Conservation (phyloP, 2,113 vertebrate genomes). For the Paramormyrops kingsleyae region DNA sequence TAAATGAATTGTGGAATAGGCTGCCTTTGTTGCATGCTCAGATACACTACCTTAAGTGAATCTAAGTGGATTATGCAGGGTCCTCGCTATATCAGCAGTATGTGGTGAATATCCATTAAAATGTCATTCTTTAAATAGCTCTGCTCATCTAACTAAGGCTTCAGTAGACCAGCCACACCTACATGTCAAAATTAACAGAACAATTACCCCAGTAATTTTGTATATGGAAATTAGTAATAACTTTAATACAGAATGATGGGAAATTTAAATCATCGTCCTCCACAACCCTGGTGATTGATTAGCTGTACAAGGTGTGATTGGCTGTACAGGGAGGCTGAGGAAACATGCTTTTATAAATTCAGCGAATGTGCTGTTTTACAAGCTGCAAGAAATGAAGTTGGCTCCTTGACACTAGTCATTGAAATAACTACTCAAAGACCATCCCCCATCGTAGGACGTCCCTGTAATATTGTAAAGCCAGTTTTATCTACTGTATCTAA, state of each 20-base stretch:
- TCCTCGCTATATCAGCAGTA: not conserved
- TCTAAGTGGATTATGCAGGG: not conserved
- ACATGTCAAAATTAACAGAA: not conserved
- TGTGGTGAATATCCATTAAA: not conserved
- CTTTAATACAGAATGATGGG: not conserved
- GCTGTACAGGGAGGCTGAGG: not conserved
- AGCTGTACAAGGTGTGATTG: not conserved
- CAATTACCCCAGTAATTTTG: not conserved
- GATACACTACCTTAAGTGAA: not conserved
- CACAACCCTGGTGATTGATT: not conserved
- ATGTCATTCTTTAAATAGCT: not conserved
- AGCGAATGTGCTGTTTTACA: not conserved
- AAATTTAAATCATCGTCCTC: not conserved
- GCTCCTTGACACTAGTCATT: not conserved
- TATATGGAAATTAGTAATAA: not conserved
- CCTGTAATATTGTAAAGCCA: not conserved
- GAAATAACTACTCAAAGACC: not conserved
- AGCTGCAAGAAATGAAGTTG: not conserved
- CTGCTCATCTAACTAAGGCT: not conserved
- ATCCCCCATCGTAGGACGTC: not conserved
- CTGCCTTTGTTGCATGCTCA: not conserved
- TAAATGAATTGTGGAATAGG: not conserved
- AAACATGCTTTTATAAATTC: not conserved
- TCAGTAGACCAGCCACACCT: not conserved
- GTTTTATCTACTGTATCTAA: not conserved